phyloP scores from a whole-genome alignment of 35 echinoderm and acorn worm species.

The Hemicentrotus pulcherrimus region DNA sequence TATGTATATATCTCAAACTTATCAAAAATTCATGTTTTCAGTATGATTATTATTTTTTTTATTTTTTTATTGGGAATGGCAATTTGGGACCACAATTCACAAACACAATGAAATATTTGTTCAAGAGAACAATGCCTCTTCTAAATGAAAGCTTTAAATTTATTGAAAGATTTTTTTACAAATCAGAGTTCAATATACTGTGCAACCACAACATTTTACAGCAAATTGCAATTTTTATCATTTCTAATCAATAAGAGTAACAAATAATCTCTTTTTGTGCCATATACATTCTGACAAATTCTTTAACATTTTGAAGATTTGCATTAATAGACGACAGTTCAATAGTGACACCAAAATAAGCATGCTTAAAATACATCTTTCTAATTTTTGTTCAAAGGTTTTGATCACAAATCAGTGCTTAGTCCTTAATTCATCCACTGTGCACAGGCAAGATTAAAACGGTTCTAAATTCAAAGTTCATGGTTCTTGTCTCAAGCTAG shows the following conservation, averaged over 20 bases:
- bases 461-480: neutral
- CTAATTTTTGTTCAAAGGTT: no score
- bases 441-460: neutral
- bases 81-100: neutral
- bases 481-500: neutral
- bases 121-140: neutral
- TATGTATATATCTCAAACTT: neutral
- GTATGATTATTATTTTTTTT: neutral
- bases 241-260: neutral
- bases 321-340: neutral
- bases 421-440: neutral
- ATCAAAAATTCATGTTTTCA: neutral
- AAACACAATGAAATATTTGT: neutral
- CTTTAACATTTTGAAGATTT: neutral
- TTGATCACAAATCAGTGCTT: neutral
- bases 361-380: neutral
- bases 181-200: no score
- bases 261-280: neutral
- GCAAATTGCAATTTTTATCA: neutral
- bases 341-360: neutral
- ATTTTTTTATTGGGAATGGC: neutral
- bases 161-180: neutral
- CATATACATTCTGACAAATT: neutral
- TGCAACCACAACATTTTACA: neutral
- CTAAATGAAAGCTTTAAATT: neutral